phyloP scores from a whole-genome alignment of 2,888 invertebrate species.

The Hydriomena furcata region DNA sequence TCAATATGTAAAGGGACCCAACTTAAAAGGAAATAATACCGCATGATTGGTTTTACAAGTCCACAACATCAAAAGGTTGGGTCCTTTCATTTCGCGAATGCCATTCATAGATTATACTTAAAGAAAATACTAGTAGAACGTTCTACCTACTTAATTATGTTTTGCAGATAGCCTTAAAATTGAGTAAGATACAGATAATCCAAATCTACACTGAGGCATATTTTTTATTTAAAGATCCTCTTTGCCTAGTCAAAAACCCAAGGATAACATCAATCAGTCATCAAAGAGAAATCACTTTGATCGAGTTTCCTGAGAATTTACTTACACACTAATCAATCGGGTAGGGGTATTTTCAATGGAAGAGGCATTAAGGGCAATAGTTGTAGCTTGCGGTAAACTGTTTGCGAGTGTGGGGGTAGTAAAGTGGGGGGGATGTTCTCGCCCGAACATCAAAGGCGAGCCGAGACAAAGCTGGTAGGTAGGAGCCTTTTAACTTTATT shows the following conservation, averaged over 20 bases:
- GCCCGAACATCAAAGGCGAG: conserved; percentile 78
- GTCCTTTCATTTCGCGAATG: conserved; percentile 54
- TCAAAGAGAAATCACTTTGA: conserved; percentile 59
- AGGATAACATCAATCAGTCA: conserved; percentile 36
- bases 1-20: conserved; percentile 44
- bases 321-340: conserved; percentile 77
- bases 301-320: conserved; percentile 71
- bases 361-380: conserved; percentile 81
- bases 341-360: conserved; percentile 67
- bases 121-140: conserved; percentile 49
- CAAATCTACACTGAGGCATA: conserved; percentile 6
- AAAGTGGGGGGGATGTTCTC: conserved; percentile 49
- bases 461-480: conserved; percentile 75
- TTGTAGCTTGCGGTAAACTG: conserved; percentile 79
- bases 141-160: conserved; percentile 47
- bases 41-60: conserved; percentile 60
- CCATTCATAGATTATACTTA: conserved; percentile 56
- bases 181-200: conserved; percentile 6
- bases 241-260: conserved; percentile 30
- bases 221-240: conserved; percentile 17
- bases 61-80: conserved; percentile 53
- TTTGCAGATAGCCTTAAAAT: conserved; percentile 4
- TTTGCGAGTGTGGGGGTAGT: conserved; percentile 60
- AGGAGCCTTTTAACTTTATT: conserved; percentile 84
- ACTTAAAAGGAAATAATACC: conserved; percentile 55